phyloP scores from a whole-genome alignment of 2,113 vertebrate species.

The Labeo rohita region DNA sequence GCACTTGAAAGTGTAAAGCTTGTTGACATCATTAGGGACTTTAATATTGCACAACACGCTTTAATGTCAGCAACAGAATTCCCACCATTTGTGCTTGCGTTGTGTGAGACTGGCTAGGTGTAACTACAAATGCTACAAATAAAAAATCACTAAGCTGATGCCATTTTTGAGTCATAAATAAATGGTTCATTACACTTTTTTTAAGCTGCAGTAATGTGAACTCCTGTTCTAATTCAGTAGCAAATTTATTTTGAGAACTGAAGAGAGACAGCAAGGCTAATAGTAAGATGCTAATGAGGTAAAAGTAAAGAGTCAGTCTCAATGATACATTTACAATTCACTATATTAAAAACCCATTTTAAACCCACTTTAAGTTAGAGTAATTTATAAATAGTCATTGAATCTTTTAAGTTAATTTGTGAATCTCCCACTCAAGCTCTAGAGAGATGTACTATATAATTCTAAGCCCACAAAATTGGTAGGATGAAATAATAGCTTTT shows the following conservation, averaged over 20 bases:
- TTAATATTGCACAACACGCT: not conserved
- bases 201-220: not conserved
- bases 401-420: not conserved
- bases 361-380: not conserved
- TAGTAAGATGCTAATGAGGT: slow-evolving; percentile 5
- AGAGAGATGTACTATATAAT: not conserved
- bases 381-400: not conserved
- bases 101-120: not conserved
- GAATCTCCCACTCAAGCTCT: not conserved
- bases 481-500: not conserved
- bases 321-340: not conserved
- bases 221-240: not conserved
- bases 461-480: not conserved
- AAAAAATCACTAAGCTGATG: not conserved
- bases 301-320: not conserved
- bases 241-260: not conserved
- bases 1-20: not conserved
- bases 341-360: not conserved
- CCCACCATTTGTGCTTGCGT: not conserved
- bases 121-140: not conserved
- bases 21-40: slow-evolving; percentile 3
- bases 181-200: not conserved
- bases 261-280: not conserved
- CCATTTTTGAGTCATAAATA: not conserved
- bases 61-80: slow-evolving; percentile 3